Evolutionary conservation across 2,797 vertebrate species (phyloP).

Genomic region (Lepidocolaptes lacrymiger): DNA sequence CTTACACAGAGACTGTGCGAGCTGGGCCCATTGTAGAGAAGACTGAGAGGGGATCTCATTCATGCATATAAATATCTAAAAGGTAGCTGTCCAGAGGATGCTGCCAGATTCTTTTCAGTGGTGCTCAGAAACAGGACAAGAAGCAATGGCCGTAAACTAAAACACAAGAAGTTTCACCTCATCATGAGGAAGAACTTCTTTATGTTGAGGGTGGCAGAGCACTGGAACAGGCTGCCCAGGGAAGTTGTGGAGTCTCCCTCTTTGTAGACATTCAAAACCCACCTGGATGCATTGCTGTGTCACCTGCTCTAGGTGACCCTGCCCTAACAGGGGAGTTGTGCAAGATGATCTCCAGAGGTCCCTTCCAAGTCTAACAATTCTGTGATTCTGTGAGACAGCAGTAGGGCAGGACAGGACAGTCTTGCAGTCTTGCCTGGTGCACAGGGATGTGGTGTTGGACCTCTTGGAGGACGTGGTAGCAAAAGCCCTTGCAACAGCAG

Average conservation of each 20-base stretch:
- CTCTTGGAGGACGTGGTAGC: fast-evolving
- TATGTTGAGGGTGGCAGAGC: neutral
- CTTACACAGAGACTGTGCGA: neutral
- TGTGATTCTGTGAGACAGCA: neutral
- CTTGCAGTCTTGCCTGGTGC: too few species aligned
- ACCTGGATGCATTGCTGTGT: neutral
- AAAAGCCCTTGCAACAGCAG: neutral
- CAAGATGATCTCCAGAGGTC: neutral
- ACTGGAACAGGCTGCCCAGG: neutral
- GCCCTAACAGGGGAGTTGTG: neutral
- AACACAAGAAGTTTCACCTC: neutral
- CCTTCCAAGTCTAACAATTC: neutral
- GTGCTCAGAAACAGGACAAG: neutral
- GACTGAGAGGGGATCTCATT: neutral
- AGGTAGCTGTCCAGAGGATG: fast-evolving
- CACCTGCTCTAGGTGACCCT: neutral
- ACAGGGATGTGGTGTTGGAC: fast-evolving
- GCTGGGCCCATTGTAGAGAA: neutral
- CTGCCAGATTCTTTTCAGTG: neutral
- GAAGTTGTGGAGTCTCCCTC: neutral
- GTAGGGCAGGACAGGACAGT: neutral
- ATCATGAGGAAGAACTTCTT: neutral
- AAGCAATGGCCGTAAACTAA: neutral
- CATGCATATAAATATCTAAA: neutral
- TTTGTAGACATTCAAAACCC: neutral